Conservation (phyloP, 1,140 invertebrate species). For the Drosophila jambulina region DNA sequence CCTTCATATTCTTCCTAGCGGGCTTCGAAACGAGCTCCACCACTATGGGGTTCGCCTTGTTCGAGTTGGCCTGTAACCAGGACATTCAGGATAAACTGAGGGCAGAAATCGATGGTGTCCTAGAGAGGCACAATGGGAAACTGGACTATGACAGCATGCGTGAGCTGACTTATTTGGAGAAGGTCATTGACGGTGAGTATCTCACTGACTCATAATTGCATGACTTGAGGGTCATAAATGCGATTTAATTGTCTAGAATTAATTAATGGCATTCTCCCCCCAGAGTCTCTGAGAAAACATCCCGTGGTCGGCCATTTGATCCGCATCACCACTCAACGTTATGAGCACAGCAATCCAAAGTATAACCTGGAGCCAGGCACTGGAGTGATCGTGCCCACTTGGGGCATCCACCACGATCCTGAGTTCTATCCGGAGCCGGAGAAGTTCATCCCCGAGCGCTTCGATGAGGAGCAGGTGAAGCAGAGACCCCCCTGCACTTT, state of each 20-base stretch:
- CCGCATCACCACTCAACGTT: slow-evolving; percentile 84
- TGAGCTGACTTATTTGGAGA: slow-evolving; percentile 75
- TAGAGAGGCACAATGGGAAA: slow-evolving; percentile 71
- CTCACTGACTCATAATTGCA: too few species aligned
- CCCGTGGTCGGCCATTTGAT: slow-evolving; percentile 87
- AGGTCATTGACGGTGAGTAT: slow-evolving; percentile 63
- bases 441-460: slow-evolving; percentile 87
- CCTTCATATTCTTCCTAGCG: slow-evolving; percentile 86
- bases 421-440: slow-evolving; percentile 81
- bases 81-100: slow-evolving; percentile 85
- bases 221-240: not conserved
- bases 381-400: slow-evolving; percentile 87
- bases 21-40: slow-evolving; percentile 88
- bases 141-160: slow-evolving; percentile 73
- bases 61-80: slow-evolving; percentile 86
- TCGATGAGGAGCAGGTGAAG: slow-evolving; percentile 76
- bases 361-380: slow-evolving; percentile 88
- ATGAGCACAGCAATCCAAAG: slow-evolving; percentile 87
- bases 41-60: slow-evolving; percentile 86
- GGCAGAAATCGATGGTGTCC: slow-evolving; percentile 85
- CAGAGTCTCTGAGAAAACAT: slow-evolving; percentile 88
- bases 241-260: not conserved
- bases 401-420: slow-evolving; percentile 87
- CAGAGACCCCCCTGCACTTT: slow-evolving; percentile 60
- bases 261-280: not conserved